phyloP scores from a whole-genome alignment of 2,113 vertebrate genomes.

The Sylvilagus bachmani region DNA sequence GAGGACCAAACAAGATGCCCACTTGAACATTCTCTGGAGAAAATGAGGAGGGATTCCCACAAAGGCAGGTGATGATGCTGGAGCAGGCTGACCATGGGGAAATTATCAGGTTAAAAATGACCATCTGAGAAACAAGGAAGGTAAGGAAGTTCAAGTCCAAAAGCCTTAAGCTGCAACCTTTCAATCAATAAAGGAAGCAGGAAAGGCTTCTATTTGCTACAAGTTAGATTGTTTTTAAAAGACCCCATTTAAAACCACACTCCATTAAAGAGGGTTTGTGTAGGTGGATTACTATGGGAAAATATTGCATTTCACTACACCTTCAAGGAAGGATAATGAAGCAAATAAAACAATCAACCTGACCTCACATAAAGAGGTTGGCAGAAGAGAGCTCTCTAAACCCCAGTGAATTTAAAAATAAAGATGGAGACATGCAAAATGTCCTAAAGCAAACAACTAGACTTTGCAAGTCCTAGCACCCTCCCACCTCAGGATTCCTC shows the following conservation, averaged over 20 bases:
- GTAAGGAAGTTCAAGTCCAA: background rate
- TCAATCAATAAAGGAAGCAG: constrained; percentile 4
- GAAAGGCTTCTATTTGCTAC: constrained; percentile 21
- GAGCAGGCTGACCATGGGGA: background rate
- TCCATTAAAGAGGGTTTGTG: constrained; percentile 60
- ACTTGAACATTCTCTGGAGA: background rate
- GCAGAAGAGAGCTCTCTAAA: constrained; percentile 5
- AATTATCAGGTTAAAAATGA: background rate
- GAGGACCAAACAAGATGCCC: background rate
- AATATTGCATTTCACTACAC: background rate
- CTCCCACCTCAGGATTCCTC: background rate
- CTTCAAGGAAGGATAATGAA: background rate
- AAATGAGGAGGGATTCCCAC: background rate
- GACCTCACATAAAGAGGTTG: background rate
- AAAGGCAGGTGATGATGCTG: background rate
- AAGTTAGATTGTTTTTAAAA: constrained; percentile 5
- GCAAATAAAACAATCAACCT: background rate
- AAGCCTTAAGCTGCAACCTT: background rate
- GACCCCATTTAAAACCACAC: constrained; percentile 72
- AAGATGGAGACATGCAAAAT: background rate
- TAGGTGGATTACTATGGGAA: background rate
- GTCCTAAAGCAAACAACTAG: background rate
- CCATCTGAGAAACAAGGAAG: background rate
- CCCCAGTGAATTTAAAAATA: background rate
- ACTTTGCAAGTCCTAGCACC: background rate